These are phyloP conservation scores for Agriopis marginaria DNA, from an alignment of 2,888 invertebrate species.

Conservation along the genomic window DNA sequence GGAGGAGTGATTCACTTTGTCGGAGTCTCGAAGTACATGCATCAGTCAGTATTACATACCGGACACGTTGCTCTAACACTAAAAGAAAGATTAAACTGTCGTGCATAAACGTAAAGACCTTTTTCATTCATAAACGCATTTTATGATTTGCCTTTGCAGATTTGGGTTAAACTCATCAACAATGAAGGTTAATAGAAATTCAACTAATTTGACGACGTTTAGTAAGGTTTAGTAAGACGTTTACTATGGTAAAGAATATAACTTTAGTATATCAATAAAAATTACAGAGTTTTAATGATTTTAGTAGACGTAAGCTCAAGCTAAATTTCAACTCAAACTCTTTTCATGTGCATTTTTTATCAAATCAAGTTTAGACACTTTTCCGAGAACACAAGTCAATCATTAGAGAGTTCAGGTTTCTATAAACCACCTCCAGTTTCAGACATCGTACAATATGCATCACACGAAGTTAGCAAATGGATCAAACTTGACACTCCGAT, in stretches of 20 bases:
- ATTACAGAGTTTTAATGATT: not conserved
- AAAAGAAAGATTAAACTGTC: constrained; percentile 22
- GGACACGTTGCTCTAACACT: not conserved
- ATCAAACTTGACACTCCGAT: constrained; percentile 50
- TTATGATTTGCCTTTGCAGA: no score
- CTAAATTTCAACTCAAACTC: not conserved
- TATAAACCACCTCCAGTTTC: constrained; percentile 5
- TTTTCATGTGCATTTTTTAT: constrained; percentile 4
- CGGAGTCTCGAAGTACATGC: constrained; percentile 31
- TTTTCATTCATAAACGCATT: not conserved
- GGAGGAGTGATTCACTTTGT: constrained; percentile 49
- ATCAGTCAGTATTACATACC: constrained; percentile 11
- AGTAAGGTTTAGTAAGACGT: no score
- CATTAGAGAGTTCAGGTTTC: not conserved
- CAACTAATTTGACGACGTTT: no score
- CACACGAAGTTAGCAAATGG: constrained; percentile 44
- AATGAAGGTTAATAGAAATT: no score
- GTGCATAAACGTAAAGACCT: not conserved
- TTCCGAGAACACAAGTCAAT: not conserved
- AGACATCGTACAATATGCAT: constrained; percentile 29
- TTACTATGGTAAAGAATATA: no score
- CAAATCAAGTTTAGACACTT: not conserved
- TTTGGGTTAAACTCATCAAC: no score
- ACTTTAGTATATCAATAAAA: not conserved
- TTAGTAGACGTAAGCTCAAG: no score